Conservation (phyloP, 2,888 invertebrate species). For the Apamea monoglypha region DNA sequence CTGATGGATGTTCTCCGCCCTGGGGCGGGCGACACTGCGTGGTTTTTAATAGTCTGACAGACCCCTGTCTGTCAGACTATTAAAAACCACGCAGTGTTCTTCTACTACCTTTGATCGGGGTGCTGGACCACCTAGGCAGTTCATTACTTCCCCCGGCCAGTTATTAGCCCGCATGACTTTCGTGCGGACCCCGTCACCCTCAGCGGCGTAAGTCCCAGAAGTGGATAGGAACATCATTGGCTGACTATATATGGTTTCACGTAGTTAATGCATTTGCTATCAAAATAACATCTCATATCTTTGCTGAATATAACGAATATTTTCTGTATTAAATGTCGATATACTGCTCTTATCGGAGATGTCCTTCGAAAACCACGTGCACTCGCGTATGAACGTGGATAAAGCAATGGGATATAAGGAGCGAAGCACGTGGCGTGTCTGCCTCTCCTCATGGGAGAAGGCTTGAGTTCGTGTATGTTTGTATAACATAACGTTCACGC, state of each 20-base stretch:
- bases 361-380: conserved; percentile 13
- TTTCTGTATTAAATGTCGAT: conserved; percentile 12
- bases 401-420: neutral
- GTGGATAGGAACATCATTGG: neutral
- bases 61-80: too few species aligned
- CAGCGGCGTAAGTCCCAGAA: too few species aligned
- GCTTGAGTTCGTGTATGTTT: neutral
- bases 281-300: conserved; percentile 16
- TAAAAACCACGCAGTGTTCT: too few species aligned
- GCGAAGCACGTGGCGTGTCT: neutral
- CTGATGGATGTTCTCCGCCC: neutral
- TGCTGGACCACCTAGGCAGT: too few species aligned
- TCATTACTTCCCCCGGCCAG: too few species aligned
- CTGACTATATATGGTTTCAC: neutral
- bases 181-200: too few species aligned
- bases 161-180: too few species aligned
- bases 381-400: neutral
- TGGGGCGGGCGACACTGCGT: neutral
- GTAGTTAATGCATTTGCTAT: conserved; percentile 10
- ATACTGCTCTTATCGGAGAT: conserved; percentile 7
- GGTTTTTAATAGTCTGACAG: too few species aligned
- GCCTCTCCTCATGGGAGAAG: neutral
- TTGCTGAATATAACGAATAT: neutral
- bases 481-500: too few species aligned
- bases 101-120: too few species aligned